A percentile compares a stretch with the other conserved stretches of the same genome.
Evolutionary conservation across 2,888 invertebrate genomes (phyloP).

Genomic region (Sericinus montela): DNA sequence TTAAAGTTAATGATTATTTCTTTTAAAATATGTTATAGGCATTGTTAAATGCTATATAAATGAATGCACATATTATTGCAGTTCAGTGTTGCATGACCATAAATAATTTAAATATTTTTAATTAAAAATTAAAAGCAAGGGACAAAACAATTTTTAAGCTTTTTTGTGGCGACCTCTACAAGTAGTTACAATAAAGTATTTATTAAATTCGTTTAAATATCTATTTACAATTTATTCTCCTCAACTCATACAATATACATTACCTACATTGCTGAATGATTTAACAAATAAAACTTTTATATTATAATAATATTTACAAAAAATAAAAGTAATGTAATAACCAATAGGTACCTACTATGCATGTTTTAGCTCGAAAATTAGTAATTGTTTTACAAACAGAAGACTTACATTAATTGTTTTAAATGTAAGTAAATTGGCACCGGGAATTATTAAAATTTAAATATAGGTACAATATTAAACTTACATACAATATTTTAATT

Average conservation of each 20-base stretch:
- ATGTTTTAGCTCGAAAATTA: not conserved
- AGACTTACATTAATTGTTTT: not conserved
- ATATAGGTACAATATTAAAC: conserved; percentile 29
- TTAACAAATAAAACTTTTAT: conserved; percentile 21
- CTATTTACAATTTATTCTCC: conserved; percentile 62
- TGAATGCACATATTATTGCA: too few species aligned
- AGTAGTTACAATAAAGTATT: conserved; percentile 49
- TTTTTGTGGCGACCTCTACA: not conserved
- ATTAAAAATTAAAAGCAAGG: too few species aligned
- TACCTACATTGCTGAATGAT: conserved; percentile 21
- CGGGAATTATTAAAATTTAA: conserved; percentile 35
- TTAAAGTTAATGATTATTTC: too few species aligned
- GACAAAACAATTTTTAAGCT: too few species aligned
- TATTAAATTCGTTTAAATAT: conserved; percentile 76
- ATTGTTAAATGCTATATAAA: too few species aligned
- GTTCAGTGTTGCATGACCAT: too few species aligned
- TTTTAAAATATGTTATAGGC: too few species aligned
- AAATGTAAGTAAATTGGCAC: conserved; percentile 49
- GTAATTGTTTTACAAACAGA: too few species aligned
- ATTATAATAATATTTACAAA: conserved; percentile 22
- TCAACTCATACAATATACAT: conserved; percentile 22
- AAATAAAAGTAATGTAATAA: not conserved
- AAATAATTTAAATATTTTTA: too few species aligned
- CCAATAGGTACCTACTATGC: not conserved
- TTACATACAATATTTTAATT: not conserved